Base-by-base conservation (phyloP, 2,888 invertebrate genomes). In the Molorchus minor region DNA sequence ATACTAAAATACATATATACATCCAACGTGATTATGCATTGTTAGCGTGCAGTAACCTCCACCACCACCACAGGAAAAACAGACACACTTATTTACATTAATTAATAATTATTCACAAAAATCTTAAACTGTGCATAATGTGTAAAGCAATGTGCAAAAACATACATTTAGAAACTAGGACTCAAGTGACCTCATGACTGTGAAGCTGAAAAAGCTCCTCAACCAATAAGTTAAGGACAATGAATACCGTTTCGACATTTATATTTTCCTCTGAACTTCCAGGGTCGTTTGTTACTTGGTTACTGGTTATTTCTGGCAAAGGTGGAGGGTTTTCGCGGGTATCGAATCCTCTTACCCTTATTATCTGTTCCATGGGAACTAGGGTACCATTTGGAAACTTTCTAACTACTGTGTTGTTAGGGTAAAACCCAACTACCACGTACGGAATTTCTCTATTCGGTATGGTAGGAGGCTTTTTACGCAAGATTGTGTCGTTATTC, bases 351-450 rank as follows among this genome's bases (percentile, higher is more conserved):
- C 83, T 79, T 75, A 81, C 80, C 79, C 80, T 79, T 71, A 81
- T 79, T 52, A 79, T 71, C 38, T 76, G 79, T 73, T 81, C 81
- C 78, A 89, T 88, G 80, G 90, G 90, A 80, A 91, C 87, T 80
- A 88, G 82, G 77, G 91, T 90, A 79, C 91, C 91, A 75, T 92
- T 91, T 67, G 91, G 91, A 78, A 88, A 91, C 82, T 89, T 91
- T 82, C 88, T 87, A 78, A 91, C 88, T 79, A 91, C 83, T 79
- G 88, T 90, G 81, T 90, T 90, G 83, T 91, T 90, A 69, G 91
- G 90, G 79, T 87, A 88, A 74, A 91, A 85, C 78, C 91, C 90
- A 74, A 88, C 89, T 78, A 91, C 86, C 72, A 90, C 86, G 79
- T 87, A 90, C 67, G 90, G 90, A 73, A 88, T 84, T 76, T 88